Conservation (phyloP, 35 echinoderm and acorn worm genomes). For the Chiridota heheva region DNA sequence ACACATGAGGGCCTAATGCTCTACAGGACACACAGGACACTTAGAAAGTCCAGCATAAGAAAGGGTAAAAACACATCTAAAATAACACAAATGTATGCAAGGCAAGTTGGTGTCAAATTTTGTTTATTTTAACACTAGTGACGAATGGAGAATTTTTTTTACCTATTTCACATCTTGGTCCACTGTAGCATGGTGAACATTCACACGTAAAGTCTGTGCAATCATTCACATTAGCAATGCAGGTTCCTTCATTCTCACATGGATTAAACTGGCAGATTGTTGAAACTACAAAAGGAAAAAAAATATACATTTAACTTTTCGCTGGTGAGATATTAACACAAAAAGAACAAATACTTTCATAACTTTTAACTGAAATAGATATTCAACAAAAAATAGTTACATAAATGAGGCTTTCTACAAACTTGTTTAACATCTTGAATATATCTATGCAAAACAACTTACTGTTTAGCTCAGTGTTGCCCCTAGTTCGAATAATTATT, state of each 20-base stretch:
- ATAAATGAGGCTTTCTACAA: not conserved
- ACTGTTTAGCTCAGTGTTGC: not conserved
- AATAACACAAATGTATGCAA: no score
- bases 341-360: not conserved
- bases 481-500: not conserved
- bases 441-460: not conserved
- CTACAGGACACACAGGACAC: no score
- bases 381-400: not conserved
- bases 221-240: constrained; percentile 37
- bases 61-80: no score
- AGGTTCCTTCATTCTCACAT: constrained; percentile 66
- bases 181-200: constrained; percentile 32
- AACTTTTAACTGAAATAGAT: constrained; percentile 4
- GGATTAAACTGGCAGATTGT: constrained; percentile 24
- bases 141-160: not conserved
- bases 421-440: not conserved
- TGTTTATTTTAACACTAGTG: not conserved
- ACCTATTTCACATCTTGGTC: constrained; percentile 29
- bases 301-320: not conserved
- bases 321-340: not conserved
- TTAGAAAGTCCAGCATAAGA: no score
- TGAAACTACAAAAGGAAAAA: constrained; percentile 34
- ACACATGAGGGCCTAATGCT: no score
- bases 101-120: no score
- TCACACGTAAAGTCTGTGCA: constrained; percentile 34